These are phyloP conservation scores for Megaptera novaeangliae DNA, from an alignment of 2,113 vertebrate genomes.

Conservation along the genomic window DNA sequence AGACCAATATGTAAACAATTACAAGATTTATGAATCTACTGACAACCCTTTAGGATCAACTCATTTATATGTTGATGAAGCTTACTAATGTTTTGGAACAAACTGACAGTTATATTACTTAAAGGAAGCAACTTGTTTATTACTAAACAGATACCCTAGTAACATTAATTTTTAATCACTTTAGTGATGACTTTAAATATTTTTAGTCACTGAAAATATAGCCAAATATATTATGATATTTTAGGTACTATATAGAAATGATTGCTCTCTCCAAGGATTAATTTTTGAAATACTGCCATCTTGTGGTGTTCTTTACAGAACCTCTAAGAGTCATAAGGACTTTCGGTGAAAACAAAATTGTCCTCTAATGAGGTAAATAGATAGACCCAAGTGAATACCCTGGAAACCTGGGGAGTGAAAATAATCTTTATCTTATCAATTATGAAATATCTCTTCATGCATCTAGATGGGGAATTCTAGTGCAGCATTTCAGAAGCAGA, in stretches of 20 bases:
- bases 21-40: conserved; percentile 47
- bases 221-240: not conserved
- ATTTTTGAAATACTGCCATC: conserved; percentile 71
- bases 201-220: conserved; percentile 34
- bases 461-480: not conserved
- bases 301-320: conserved; percentile 53
- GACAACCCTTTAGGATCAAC: conserved; percentile 28
- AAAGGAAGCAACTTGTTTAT: conserved; percentile 55
- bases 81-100: conserved; percentile 47
- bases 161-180: conserved; percentile 61
- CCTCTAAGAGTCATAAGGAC: not conserved
- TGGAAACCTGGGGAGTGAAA: not conserved
- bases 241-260: not conserved
- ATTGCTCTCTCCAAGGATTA: not conserved
- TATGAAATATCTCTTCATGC: not conserved
- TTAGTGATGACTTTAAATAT: conserved; percentile 25
- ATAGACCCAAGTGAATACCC: not conserved
- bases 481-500: not conserved
- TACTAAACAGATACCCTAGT: not conserved
- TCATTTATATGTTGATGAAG: conserved; percentile 60
- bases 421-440: not conserved
- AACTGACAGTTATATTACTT: conserved; percentile 54
- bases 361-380: not conserved
- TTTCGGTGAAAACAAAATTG: not conserved
- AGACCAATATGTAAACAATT: conserved; percentile 27